Evolutionary conservation across 2,888 invertebrate genomes (phyloP), one percentile per base, ranked within the genome.

Genomic region (Euplagia quadripunctaria): DNA sequence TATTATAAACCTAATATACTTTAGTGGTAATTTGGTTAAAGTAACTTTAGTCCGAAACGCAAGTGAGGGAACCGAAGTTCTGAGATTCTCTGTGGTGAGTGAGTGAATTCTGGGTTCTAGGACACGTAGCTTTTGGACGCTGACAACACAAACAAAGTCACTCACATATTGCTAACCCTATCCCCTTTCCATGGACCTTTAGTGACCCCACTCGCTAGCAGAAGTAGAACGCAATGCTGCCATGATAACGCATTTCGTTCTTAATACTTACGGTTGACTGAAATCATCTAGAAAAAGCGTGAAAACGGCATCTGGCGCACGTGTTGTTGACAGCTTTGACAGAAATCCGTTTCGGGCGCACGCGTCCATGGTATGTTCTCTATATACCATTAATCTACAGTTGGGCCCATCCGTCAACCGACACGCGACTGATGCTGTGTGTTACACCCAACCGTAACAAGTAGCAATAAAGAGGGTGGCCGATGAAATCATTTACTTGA

Each of bases 261-360:
- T 49, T 14, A 16, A 66, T 46, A n/a, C 52, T 64, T 20, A 69
- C 46, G 61, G 64, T 65, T 65, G 61, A 61, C 49, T 69, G 58
- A 49, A 46, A 46, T 69, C 46, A 58, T 31, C 41, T 64, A 68
- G 68, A 75, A 76, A 76, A 76, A 78, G 85, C 85, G 78, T 81
- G 76, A 80, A 83, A 83, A 79, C 51, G 66, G 76, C 73, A 79
- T 78, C 74, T 71, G 68, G 67, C 72, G 76, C 84, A 83, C 77
- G 87, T 90, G 91, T 79, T 82, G 77, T 72, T 87, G 91, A 89
- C 91, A 88, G 88, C 79, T 88, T 87, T 87, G 89, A 89, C 90
- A 89, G 88, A 87, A 89, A 90, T 91, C 89, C 87, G 87, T 86
- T 90, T 78, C 72, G 81, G 83, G 72, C 75, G 75, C 84, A 79